Evolutionary conservation across 2,888 invertebrate genomes (phyloP).

Genomic region (Perizoma affinitatum): DNA sequence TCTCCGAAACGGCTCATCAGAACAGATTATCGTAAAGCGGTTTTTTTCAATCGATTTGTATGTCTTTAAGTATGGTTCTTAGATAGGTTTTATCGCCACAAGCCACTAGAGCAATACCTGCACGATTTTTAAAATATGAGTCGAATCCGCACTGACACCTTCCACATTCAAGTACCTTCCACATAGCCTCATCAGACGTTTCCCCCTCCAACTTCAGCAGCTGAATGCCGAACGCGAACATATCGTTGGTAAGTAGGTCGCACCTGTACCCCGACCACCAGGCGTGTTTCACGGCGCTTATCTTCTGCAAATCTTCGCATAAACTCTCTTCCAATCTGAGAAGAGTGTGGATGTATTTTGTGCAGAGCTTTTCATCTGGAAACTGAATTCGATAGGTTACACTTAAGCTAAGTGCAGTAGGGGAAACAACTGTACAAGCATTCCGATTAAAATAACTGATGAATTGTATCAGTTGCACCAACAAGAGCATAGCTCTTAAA

Average conservation of each 20-base stretch:
- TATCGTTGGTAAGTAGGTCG: slow-evolving; percentile 65
- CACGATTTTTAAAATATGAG: no score
- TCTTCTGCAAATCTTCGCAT: slow-evolving; percentile 62
- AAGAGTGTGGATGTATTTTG: slow-evolving; percentile 69
- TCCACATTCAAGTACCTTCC: slow-evolving; percentile 57
- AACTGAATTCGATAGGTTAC: slow-evolving; percentile 50
- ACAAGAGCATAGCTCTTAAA: no score
- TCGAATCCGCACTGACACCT: no score
- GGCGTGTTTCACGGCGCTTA: slow-evolving; percentile 66
- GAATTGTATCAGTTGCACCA: no score
- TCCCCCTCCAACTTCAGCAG: slow-evolving; percentile 64
- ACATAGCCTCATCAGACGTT: slow-evolving; percentile 55
- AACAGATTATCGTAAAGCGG: no score
- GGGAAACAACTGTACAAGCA: no score
- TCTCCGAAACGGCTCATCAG: no score
- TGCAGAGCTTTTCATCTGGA: slow-evolving; percentile 68
- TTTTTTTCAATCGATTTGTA: no score
- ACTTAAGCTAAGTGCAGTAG: neutral
- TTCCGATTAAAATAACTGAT: no score
- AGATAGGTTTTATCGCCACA: no score
- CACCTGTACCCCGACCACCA: slow-evolving; percentile 71
- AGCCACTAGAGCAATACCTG: no score
- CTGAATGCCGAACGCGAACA: slow-evolving; percentile 73
- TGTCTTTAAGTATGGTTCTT: no score
- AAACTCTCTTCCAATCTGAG: slow-evolving; percentile 56